Conservation (phyloP, 2,797 vertebrate species). For the Otus scops region DNA sequence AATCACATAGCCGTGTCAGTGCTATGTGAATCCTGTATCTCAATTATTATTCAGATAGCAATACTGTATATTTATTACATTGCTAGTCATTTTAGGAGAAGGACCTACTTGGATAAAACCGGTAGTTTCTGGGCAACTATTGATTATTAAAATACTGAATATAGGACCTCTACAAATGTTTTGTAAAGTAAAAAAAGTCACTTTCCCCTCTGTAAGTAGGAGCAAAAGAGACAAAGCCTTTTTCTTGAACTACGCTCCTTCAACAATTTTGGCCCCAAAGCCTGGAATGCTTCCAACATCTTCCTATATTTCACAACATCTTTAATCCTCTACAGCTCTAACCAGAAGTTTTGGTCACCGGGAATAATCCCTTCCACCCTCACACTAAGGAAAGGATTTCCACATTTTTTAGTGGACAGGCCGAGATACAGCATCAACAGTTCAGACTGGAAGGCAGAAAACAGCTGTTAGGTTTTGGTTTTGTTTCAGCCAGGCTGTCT, state of each 20-base stretch:
- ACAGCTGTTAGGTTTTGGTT: not conserved
- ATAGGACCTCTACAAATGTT: not conserved
- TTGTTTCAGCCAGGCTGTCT: not conserved
- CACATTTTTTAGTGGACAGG: not conserved
- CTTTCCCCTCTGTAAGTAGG: not conserved
- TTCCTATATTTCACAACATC: not conserved
- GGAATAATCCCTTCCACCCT: not conserved
- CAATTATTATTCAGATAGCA: not conserved
- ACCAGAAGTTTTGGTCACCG: not conserved
- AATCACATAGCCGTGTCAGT: not conserved
- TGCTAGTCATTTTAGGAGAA: not conserved
- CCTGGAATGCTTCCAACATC: not conserved
- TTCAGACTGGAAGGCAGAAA: not conserved
- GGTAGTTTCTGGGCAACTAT: not conserved
- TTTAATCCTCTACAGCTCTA: not conserved
- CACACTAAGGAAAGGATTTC: not conserved
- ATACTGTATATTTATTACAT: not conserved
- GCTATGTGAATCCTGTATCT: not conserved
- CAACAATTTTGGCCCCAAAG: not conserved
- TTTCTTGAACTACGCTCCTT: not conserved
- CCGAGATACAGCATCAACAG: not conserved
- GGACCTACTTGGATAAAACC: not conserved
- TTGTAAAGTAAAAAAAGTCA: not conserved
- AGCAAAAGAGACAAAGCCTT: not conserved
- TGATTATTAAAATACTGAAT: not conserved